Conservation (phyloP, 2,888 invertebrate species). For the Syrphus vitripennis region DNA sequence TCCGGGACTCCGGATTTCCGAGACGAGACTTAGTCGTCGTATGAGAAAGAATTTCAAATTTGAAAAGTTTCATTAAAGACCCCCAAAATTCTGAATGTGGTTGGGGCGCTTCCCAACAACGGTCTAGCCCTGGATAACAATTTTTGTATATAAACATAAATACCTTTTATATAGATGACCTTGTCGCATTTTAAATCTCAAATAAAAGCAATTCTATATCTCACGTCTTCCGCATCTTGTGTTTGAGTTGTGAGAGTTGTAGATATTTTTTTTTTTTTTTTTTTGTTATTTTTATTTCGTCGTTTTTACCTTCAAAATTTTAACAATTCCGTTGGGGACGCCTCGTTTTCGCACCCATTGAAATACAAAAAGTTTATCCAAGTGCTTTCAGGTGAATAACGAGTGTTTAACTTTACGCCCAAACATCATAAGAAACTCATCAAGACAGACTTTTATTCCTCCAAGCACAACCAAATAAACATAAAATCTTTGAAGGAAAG, state of each 20-base stretch:
- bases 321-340: conserved; percentile 60
- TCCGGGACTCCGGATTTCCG: too few relatives aligned
- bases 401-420: conserved; percentile 63
- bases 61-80: too few relatives aligned
- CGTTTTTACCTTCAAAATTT: conserved; percentile 16
- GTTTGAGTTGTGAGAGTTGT: conserved; percentile 25
- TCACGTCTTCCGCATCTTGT: conserved; percentile 45
- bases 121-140: neutral
- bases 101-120: neutral
- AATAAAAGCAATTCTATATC: conserved; percentile 38
- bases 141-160: neutral
- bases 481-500: neutral
- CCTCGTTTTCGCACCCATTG: conserved; percentile 49
- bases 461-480: conserved; percentile 12
- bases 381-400: conserved; percentile 63
- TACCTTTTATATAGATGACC: neutral
- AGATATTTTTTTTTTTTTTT: neutral
- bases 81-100: too few relatives aligned
- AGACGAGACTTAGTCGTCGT: too few relatives aligned
- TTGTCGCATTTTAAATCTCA: conserved; percentile 30
- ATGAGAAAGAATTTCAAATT: too few relatives aligned
- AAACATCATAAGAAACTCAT: conserved; percentile 61
- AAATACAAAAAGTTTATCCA: conserved; percentile 52
- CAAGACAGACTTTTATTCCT: conserved; percentile 32
- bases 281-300: neutral